Base-by-base conservation (phyloP, 2,113 vertebrate species). In the Oryzias javanicus region DNA sequence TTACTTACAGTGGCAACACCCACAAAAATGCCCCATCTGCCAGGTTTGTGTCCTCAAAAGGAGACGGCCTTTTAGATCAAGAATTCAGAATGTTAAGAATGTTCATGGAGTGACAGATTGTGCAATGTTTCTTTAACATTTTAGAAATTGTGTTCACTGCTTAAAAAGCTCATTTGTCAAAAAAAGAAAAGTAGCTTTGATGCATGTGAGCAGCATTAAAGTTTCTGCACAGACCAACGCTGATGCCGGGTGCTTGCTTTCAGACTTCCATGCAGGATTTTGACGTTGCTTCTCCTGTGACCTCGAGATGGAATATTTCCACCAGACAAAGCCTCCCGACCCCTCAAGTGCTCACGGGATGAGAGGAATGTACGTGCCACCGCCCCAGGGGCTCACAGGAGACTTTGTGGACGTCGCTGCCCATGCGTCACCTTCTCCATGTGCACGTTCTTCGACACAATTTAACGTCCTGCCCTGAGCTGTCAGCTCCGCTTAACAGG, bases 121-220 rank as follows among this genome's bases (percentile, higher is more conserved):
- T 42, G 57, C 42, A 61, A 53, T 29, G 60, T 48, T 22, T 54
- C 42, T 15, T 61, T 15, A 53, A 29, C 14, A 29, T 41, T 27
- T 41, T 16, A 29, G 17, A 0, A 58, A 5, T 20, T 25, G n/a
- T 13, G 3, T 74, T 44, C 2, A 42, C 25, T 3, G 10, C 47
- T 57, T 46, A 15, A 18, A 40, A 10, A 68, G 45, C 47, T 70
- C 41, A 35, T 10, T 4, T 49, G 35, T 60, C 6, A 61, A 25
- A 58, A 25, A 58, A 57, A 66, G 44, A 42, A 59, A 82, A 84
- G 81, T 71, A 78, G 72, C 73, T 56, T 60, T 17, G 44, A 57
- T 44, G 67, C 60, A 49, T 69, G 46, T 41, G 58, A 79, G 76
- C 74, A 79, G 76, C 61, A 45, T 60, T 56, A 42, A 54, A 54